Evolutionary conservation across 1,140 invertebrate species (phyloP).

Genomic region (Drosophila bocqueti): DNA sequence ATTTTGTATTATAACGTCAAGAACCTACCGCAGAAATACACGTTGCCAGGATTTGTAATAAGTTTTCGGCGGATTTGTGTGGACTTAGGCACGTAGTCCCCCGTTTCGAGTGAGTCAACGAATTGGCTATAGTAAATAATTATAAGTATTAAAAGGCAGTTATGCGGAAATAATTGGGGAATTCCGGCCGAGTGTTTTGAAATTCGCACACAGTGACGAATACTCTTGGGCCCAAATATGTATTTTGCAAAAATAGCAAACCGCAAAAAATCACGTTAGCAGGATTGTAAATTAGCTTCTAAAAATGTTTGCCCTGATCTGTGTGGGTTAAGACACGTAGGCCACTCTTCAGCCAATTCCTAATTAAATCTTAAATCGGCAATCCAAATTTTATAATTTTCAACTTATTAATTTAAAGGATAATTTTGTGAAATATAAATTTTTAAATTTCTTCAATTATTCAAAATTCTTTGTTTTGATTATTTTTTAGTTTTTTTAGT

Average conservation of each 20-base stretch:
- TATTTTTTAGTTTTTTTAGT: background rate
- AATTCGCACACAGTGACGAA: background rate
- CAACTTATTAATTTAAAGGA: no score
- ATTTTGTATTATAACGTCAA: conserved; percentile 32
- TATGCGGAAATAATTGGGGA: conserved; percentile 38
- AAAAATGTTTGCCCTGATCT: conserved; percentile 14
- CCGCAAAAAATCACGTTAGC: conserved; percentile 32
- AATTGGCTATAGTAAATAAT: conserved; percentile 13
- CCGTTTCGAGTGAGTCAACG: conserved; percentile 29
- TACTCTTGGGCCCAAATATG: background rate
- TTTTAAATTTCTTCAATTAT: background rate
- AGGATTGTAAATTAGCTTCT: conserved; percentile 53
- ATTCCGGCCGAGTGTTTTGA: background rate
- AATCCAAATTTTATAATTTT: no score
- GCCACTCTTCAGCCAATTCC: background rate
- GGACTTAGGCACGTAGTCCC: conserved; percentile 61
- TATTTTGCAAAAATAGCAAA: background rate
- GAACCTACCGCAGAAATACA: conserved; percentile 6
- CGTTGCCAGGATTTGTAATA: conserved; percentile 40
- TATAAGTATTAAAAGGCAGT: conserved; percentile 20
- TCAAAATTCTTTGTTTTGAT: background rate
- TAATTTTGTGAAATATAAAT: no score
- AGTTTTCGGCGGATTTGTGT: conserved; percentile 43
- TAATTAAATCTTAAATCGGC: background rate
- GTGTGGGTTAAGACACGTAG: conserved; percentile 61